Evolutionary conservation across 2,888 invertebrate genomes (phyloP).

Genomic region (Drosophila gaucha): DNA sequence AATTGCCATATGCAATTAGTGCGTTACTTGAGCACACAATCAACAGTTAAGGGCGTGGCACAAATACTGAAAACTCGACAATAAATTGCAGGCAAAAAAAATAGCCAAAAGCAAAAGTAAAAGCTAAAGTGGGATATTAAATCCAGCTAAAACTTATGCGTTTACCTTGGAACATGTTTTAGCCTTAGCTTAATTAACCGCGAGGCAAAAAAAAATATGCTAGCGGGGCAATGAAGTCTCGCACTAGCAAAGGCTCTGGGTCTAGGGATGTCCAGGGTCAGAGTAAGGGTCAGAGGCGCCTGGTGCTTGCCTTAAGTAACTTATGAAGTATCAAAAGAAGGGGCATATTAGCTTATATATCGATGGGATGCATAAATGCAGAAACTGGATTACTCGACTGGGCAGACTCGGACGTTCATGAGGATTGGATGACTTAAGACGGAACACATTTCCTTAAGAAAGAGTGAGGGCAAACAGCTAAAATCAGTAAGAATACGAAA

Average conservation of each 20-base stretch:
- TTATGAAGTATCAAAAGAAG: too few relatives aligned
- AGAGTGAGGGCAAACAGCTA: too few relatives aligned
- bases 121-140: background rate
- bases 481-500: too few relatives aligned
- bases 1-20: constrained; percentile 73
- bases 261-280: background rate
- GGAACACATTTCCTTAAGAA: too few relatives aligned
- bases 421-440: too few relatives aligned
- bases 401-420: too few relatives aligned
- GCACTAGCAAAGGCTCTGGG: background rate
- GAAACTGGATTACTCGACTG: too few relatives aligned
- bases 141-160: background rate
- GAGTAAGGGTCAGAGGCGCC: too few relatives aligned
- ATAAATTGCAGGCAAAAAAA: background rate
- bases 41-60: constrained; percentile 48
- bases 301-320: too few relatives aligned
- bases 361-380: too few relatives aligned
- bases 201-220: background rate
- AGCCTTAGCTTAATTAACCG: background rate
- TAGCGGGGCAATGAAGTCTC: too few relatives aligned
- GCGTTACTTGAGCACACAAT: constrained; percentile 54
- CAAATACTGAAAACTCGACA: constrained; percentile 7
- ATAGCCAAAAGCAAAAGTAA: background rate
- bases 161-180: background rate
- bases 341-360: too few relatives aligned